Base-by-base conservation (phyloP, 2,113 vertebrate species). In the Charadrius vociferus region DNA sequence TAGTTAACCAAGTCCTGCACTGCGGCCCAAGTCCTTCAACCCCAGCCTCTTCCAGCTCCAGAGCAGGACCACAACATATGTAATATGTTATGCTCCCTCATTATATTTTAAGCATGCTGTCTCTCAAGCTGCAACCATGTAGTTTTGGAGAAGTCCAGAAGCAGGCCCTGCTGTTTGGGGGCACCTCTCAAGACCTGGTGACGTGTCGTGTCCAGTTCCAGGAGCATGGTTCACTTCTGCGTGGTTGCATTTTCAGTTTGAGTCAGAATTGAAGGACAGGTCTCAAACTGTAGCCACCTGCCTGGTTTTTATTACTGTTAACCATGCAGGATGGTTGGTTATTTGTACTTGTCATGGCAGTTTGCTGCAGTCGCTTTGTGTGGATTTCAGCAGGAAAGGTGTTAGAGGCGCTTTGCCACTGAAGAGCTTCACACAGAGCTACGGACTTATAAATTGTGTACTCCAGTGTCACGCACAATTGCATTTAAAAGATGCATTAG, bases 1-100 rank as follows among this genome's bases (percentile, higher is more conserved):
- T 95, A 89, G 95, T 96, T 97, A 97, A 97, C 95, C 71, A 89
- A 90, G 90, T 45, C 62, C 86, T 73, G 67, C 17, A 36, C 72
- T 88, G 79, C 47, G 58, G 67, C 86, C 39, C 2, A 15, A 90
- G 86, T 78, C 56, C 95, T 96, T 55, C 92, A 90, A 1, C 84
- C 37, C 79, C 61, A 78, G n/a, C 59, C 67, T 88, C 41, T 65
- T 73, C 53, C 53, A 81, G 41, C 83, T 89, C 89, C 34, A 32
- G 77, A 90, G 73, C 66, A 88, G 94, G 89, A 92, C 90, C 82
- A 78, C 85, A 93, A 74, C 82, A 83, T 8, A 22, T 78, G 81
- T 77, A 36, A 30, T 37, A 71, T 50, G 47, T 92, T 95, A 56
- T 27, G 37, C 72, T 49, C 80, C 66, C 56, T 95, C 81, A 56